Base-by-base conservation (phyloP, 2,113 vertebrate species). In the Archilochus colubris region DNA sequence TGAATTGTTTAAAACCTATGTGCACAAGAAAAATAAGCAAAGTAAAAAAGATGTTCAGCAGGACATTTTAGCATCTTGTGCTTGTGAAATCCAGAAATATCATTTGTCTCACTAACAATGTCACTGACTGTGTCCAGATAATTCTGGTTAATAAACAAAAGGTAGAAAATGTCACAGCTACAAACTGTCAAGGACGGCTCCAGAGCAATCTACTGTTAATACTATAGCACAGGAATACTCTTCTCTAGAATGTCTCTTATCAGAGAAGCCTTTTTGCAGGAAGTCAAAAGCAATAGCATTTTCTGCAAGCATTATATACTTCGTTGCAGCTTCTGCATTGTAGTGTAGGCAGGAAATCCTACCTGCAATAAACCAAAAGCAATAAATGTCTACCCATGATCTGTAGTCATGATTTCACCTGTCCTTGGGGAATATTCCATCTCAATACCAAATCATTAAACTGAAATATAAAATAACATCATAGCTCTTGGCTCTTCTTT, bases 381-480 rank as follows among this genome's bases (percentile, higher is more conserved):
- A 94, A 79, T 79, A 89, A 87, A 89, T 64, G 86, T 83, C 86
- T 91, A 91, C 83, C 81, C 77, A 33, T 84, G 89, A 95, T 86
- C 61, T 58, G 23, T 2, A 91, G 88, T 70, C 86, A 89, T 93
- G 61, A 89, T 86, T 92, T 86, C 74, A 81, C n/a, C 50, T 88
- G 73, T 83, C 57, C 58, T 59, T 53, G 69, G 28, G 73, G 73
- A 91, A 68, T 63, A 75, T 82, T 86, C 28, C 46, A 44, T 72
- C 68, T 89, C 58, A 76, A 76, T 72, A 69, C 28, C 53, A 87
- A 38, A 8, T 79, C 58, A 68, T 43, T 89, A 62, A 72, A 79
- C 46, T 33, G n/a, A 93, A 91, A 78, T 30, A 72, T 78, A 89
- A 92, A 81, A 75, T 54, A 68, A 55, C 53, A 53, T 78, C 69